phyloP scores from a whole-genome alignment of 2,113 vertebrate genomes.

The Gila orcuttii region DNA sequence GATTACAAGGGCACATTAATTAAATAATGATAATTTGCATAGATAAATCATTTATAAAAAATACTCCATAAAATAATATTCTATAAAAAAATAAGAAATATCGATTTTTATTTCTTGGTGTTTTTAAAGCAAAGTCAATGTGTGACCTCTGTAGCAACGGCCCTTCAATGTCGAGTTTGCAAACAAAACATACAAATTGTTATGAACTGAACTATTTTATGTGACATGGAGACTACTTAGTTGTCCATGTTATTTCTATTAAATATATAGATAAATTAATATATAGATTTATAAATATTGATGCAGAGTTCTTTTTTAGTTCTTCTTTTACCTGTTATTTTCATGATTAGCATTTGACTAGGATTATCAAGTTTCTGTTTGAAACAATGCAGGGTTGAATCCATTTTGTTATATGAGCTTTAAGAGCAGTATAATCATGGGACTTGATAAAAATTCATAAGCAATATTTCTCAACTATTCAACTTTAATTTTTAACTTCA shows the following conservation, averaged over 20 bases:
- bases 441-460: neutral
- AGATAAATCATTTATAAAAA: too few species aligned
- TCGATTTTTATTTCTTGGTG: too few species aligned
- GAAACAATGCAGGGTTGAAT: neutral
- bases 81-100: too few species aligned
- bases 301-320: neutral
- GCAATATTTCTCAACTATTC: neutral
- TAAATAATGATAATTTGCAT: too few species aligned
- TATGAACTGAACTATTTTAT: constrained; percentile 33
- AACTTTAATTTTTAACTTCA: neutral
- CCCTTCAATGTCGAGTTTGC: constrained; percentile 24
- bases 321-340: neutral
- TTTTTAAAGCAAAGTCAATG: neutral
- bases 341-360: neutral
- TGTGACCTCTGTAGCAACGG: constrained; percentile 52
- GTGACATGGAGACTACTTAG: constrained; percentile 18
- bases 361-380: neutral
- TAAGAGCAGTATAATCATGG: neutral
- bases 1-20: too few species aligned
- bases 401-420: neutral
- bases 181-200: constrained; percentile 52
- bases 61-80: too few species aligned
- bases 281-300: neutral
- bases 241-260: constrained; percentile 42
- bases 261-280: neutral